Evolutionary conservation across 37 sponge, comb jelly and placozoan species (phyloP), one percentile per base, ranked within the genome.

Genomic region (Theonella swinhoei): DNA sequence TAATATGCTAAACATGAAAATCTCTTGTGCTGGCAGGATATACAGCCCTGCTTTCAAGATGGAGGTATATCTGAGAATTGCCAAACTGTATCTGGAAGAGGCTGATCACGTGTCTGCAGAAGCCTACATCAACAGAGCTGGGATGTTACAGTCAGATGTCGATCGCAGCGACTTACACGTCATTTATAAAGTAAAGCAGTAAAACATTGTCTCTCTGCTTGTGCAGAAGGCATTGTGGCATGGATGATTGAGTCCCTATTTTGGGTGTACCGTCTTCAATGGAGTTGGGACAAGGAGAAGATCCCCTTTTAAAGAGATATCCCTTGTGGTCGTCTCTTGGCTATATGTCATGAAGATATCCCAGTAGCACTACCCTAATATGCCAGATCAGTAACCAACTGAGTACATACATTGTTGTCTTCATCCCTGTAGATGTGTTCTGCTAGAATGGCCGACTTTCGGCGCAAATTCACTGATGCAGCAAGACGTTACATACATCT

Each of bases 21-120:
- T n/a, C n/a, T n/a, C n/a, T n/a, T n/a, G n/a, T n/a, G n/a, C n/a
- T n/a, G n/a, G 4, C 64, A 97, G 91, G 66, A 78, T 93, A 9
- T 97, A 97, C 65, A 70, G 84, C 31, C 60, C 84, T 39, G 88
- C 91, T 24, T 98, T 89, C 88, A 96, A 92, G 70, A 92, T 96
- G 88, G 95, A 98, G 76, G 75, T 96, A 25, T 98, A 98, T 75
- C 79, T 98, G 65, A 96, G 90, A 81, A 98, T 98, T 42, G 94
- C 99, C 23, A 91, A 68, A 40, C 85, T 98, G 39, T 96, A 92
- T 62, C 69, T 98, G 64, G 94, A 95, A 58, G 96, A 91, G 19
- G 76, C 89, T 28, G 80, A 89, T 22, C 87, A 95, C 59, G 80
- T 87, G 25, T 83, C 95, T 62, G 98, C 98, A 22, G 98, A 98